These are phyloP conservation scores for Dromococcyx pavoninus DNA, from an alignment of 2,797 vertebrate species.

Conservation along the genomic window DNA sequence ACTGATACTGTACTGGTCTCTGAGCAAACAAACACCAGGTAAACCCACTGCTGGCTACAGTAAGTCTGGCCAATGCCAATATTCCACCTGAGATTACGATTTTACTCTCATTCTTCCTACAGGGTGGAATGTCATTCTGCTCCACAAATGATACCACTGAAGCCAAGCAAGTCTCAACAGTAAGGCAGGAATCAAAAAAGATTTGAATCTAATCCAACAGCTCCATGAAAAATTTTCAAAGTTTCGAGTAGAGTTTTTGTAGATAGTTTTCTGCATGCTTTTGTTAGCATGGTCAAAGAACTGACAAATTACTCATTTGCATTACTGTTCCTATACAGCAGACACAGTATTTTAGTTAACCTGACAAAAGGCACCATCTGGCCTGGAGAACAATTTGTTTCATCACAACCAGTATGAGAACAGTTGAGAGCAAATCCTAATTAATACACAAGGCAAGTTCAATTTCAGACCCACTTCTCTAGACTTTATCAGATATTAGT, in stretches of 20 bases:
- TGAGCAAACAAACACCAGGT: background rate
- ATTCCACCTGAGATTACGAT: background rate
- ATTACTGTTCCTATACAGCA: background rate
- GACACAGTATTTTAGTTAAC: background rate
- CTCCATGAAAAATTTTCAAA: background rate
- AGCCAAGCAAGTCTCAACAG: background rate
- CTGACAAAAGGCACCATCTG: constrained; percentile 39
- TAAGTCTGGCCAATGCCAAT: background rate
- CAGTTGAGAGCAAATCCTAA: constrained; percentile 20
- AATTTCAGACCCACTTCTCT: constrained; percentile 1
- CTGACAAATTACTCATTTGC: constrained; percentile 13
- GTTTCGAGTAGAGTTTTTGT: background rate
- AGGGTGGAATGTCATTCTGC: background rate
- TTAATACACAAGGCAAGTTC: background rate
- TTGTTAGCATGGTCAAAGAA: constrained; percentile 1
- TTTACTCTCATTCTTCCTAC: background rate
- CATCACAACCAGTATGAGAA: background rate
- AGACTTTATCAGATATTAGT: constrained; percentile 3
- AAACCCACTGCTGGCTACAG: background rate
- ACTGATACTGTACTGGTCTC: background rate
- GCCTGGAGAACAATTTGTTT: background rate
- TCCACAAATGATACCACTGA: background rate
- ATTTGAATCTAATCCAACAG: background rate
- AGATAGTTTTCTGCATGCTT: background rate
- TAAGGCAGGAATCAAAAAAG: background rate